Conservation (phyloP, 2,113 vertebrate genomes). For the Thamnophis sirtalis region DNA sequence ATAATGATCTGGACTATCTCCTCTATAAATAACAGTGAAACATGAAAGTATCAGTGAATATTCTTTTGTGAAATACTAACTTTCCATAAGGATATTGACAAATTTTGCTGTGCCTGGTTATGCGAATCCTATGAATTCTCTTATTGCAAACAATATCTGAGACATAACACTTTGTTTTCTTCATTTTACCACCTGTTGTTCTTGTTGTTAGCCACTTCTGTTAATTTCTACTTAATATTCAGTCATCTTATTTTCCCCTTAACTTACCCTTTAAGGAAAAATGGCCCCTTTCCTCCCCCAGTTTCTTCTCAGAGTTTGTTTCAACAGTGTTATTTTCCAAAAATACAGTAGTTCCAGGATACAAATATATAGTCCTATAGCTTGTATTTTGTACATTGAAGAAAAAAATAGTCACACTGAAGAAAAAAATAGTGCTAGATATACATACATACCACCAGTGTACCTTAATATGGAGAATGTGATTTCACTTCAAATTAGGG, state of each 20-base stretch:
- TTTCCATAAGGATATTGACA: too few relatives aligned
- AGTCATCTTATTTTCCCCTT: background rate
- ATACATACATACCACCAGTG: slow-evolving; percentile 29
- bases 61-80: background rate
- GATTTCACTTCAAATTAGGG: slow-evolving; percentile 51
- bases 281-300: background rate
- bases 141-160: background rate
- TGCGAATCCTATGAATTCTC: background rate
- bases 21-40: background rate
- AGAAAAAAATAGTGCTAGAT: slow-evolving; percentile 31
- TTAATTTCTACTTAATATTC: background rate
- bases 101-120: too few relatives aligned
- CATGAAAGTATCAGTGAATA: background rate
- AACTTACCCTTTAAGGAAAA: background rate
- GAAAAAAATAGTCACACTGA: slow-evolving; percentile 21
- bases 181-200: too few relatives aligned
- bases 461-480: slow-evolving; percentile 43
- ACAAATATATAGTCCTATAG: slow-evolving; percentile 27
- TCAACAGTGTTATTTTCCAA: background rate
- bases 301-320: background rate
- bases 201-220: background rate
- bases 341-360: background rate
- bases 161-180: background rate
- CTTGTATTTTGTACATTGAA: slow-evolving; percentile 56
- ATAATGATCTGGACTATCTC: background rate